phyloP scores from a whole-genome alignment of 2,888 invertebrate species.

The Matsumyia berberina region DNA sequence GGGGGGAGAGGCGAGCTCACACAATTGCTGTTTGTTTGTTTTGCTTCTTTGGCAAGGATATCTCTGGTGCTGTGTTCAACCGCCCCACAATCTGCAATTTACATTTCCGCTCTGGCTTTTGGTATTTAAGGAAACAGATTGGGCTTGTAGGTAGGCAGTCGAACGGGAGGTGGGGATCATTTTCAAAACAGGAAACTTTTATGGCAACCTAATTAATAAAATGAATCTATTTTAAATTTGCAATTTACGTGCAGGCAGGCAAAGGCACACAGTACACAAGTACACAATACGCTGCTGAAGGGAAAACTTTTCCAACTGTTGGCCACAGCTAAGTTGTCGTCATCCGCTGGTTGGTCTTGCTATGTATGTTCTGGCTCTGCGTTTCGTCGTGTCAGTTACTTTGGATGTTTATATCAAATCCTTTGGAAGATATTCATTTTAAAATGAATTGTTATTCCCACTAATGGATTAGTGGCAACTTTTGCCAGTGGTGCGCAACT shows the following conservation, averaged over 20 bases:
- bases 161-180: constrained; percentile 35
- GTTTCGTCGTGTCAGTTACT: constrained; percentile 45
- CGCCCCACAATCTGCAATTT: constrained; percentile 60
- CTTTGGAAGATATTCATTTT: constrained; percentile 61
- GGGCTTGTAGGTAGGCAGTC: constrained; percentile 45
- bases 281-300: background rate
- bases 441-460: constrained; percentile 62
- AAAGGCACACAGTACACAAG: constrained; percentile 32
- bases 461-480: constrained; percentile 70
- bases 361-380: constrained; percentile 24
- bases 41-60: constrained; percentile 54
- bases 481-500: constrained; percentile 31
- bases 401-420: constrained; percentile 59
- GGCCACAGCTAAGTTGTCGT: constrained; percentile 72
- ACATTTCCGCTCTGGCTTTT: constrained; percentile 73
- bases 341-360: constrained; percentile 24
- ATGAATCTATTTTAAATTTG: constrained; percentile 79
- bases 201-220: constrained; percentile 83
- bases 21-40: constrained; percentile 67
- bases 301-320: constrained; percentile 67
- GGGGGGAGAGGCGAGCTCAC: constrained; percentile 41
- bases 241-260: constrained; percentile 78
- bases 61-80: constrained; percentile 28
- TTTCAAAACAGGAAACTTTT: constrained; percentile 78
- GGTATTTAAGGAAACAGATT: constrained; percentile 77